Percentiles rank a stretch among this genome's conserved stretches.
Evolutionary conservation across 2,888 invertebrate species (phyloP).

Genomic region (Ryuthela nishihirai): DNA sequence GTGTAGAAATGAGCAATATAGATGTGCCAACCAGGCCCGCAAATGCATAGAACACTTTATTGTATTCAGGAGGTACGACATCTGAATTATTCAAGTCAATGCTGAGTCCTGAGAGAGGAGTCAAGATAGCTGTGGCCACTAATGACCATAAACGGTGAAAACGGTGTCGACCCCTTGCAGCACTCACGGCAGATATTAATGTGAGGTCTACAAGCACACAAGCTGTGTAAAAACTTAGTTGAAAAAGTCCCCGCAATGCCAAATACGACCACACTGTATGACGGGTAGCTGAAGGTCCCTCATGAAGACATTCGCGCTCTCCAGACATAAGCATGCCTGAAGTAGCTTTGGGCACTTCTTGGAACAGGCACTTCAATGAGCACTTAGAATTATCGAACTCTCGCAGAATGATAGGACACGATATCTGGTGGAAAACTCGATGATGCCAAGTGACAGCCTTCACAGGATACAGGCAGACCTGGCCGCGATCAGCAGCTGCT

Average conservation of each 20-base stretch:
- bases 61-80: background rate
- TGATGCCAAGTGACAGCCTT: background rate
- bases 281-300: background rate
- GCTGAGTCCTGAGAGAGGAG: background rate
- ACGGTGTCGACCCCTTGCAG: background rate
- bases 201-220: background rate
- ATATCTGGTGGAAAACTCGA: background rate
- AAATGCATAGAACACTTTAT: background rate
- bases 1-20: background rate
- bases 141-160: background rate
- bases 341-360: background rate
- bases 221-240: background rate
- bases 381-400: background rate
- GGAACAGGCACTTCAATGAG: background rate
- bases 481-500: background rate
- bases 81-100: background rate
- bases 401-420: conserved; percentile 4
- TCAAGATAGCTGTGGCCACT: background rate
- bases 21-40: background rate
- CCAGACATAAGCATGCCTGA: background rate
- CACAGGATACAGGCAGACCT: background rate
- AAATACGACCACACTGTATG: background rate
- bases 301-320: background rate
- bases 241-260: background rate
- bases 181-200: background rate